phyloP scores from a whole-genome alignment of 2,888 invertebrate genomes.

The Thysanoteuthis rhombus region DNA sequence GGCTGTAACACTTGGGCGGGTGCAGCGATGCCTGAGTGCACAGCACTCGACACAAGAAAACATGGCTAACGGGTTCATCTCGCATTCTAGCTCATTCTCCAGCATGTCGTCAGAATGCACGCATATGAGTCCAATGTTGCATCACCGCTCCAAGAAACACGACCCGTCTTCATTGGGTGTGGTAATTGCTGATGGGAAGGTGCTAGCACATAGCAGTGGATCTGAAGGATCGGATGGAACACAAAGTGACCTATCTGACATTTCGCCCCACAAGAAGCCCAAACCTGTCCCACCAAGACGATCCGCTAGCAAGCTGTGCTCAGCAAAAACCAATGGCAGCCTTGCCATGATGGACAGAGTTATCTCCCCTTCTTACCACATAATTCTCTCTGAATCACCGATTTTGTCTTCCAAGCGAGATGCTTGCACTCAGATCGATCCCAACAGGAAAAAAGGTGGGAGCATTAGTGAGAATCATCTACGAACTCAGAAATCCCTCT shows the following conservation, averaged over 20 bases:
- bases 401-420: conserved; percentile 28
- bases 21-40: conserved; percentile 24
- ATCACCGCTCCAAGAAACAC: not conserved
- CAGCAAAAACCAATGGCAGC: conserved; percentile 26
- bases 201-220: conserved; percentile 22
- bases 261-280: conserved; percentile 34
- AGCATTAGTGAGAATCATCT: conserved; percentile 17
- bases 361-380: conserved; percentile 29
- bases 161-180: not conserved
- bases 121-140: conserved; percentile 25
- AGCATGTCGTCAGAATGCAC: conserved; percentile 30
- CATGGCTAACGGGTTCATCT: conserved; percentile 29
- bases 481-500: conserved; percentile 16
- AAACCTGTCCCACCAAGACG: conserved; percentile 26
- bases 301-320: conserved; percentile 15
- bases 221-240: conserved; percentile 35
- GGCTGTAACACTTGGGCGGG: not conserved
- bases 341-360: conserved; percentile 17
- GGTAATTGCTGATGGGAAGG: conserved; percentile 27
- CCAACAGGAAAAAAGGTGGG: not conserved
- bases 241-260: conserved; percentile 35
- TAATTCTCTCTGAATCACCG: conserved; percentile 26
- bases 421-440: conserved; percentile 28
- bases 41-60: conserved; percentile 17
- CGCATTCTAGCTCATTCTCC: conserved; percentile 27